Evolutionary conservation across 2,797 vertebrate species (phyloP), one percentile per base, ranked within the genome.

Genomic region (Borostomias antarcticus): DNA sequence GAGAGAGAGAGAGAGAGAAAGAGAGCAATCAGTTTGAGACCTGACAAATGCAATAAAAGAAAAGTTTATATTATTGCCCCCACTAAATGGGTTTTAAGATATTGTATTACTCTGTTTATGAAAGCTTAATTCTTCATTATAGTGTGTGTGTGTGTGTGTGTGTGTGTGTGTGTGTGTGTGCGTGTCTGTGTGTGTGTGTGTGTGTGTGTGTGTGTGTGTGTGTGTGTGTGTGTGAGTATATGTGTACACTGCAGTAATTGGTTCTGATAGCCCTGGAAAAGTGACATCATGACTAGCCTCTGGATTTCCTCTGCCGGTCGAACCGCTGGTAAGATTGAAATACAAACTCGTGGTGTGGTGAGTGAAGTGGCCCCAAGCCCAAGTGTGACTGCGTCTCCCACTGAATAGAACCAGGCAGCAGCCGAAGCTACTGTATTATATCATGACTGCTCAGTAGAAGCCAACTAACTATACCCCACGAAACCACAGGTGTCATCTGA

Each of bases 81-180:
- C 79, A 72, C 85, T 28, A 83, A 90, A 89, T 79, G 86, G 82
- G 80, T 87, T 89, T 84, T 82, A 86, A 85, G 85, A 80, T 89
- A 90, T 90, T 81, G 67, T 79, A 81, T 90, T 90, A 79, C 89
- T 84, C 65, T 87, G 87, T 90, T 89, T 91, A 88, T 82, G 62
- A 74, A 85, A 81, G 87, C 71, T 76, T 83, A 77, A 84, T 84
- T 88, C 86, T 87, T 88, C 86, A 89, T 89, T 84, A 85, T 66
- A 51, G 58, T 45, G 40, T 29, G 40, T 48, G 43, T 23, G 45
- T 19, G 60, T 15, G 60, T 23, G 29, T 30, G 25, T 32, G 28
- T 45, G 37, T 26, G 15, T 48, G 43, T 48, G 7, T 28, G 13
- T 7, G 56, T 50, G 54, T 51, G 57, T 60, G 17, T 67, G n/a